phyloP scores from a whole-genome alignment of 1,140 invertebrate species.

The Tetragnatha versicolor region DNA sequence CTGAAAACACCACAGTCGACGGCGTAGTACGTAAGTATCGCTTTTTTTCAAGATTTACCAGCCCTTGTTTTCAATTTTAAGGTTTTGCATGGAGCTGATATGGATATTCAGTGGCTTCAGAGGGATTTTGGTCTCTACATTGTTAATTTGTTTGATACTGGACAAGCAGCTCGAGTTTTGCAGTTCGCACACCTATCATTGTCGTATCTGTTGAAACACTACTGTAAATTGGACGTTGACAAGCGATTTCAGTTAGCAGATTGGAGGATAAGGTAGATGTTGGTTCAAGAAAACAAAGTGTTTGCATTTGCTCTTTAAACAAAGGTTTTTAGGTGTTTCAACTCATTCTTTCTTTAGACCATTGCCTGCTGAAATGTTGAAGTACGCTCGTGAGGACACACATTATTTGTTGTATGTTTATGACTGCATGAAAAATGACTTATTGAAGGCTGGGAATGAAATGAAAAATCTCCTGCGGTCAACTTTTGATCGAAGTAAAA shows the following conservation, averaged over 20 bases:
- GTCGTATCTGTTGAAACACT: slow-evolving; percentile 78
- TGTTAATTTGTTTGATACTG: slow-evolving; percentile 97
- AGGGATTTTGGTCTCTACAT: slow-evolving; percentile 93
- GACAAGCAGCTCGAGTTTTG: slow-evolving; percentile 82
- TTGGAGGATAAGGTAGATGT: slow-evolving; percentile 88
- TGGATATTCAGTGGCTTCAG: slow-evolving; percentile 93
- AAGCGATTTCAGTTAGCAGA: slow-evolving; percentile 95
- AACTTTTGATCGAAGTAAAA: slow-evolving; percentile 75
- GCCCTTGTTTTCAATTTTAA: too few relatives aligned
- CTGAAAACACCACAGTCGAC: too few relatives aligned
- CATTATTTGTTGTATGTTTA: slow-evolving; percentile 95
- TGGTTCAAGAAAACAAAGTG: too few relatives aligned
- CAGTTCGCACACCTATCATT: slow-evolving; percentile 78
- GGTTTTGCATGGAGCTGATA: slow-evolving; percentile 92
- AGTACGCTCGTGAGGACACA: slow-evolving; percentile 93
- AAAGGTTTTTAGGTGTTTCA: not conserved
- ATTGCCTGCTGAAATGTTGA: slow-evolving; percentile 79
- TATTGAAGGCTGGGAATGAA: slow-evolving; percentile 76
- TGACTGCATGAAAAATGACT: slow-evolving; percentile 78
- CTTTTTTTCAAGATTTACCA: too few relatives aligned
- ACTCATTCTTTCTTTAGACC: slow-evolving; percentile 70
- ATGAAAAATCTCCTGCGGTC: slow-evolving; percentile 74
- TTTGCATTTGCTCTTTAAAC: not conserved
- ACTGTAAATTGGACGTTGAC: slow-evolving; percentile 80
- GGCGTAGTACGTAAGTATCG: too few relatives aligned